Evolutionary conservation across 2,888 invertebrate genomes (phyloP).

Genomic region (Scrobipalpa atriplicella): DNA sequence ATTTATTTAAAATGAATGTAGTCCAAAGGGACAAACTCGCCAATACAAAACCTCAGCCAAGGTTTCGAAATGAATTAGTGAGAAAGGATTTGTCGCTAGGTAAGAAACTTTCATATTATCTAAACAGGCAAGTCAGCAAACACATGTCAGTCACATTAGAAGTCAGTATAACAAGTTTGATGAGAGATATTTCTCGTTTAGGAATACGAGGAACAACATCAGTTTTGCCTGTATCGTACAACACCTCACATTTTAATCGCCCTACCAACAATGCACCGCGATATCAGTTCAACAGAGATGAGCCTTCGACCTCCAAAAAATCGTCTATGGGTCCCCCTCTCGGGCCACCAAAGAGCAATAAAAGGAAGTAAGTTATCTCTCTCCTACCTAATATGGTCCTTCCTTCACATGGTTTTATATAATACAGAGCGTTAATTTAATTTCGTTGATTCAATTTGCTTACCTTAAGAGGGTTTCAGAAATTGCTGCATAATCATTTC

Average conservation of each 20-base stretch:
- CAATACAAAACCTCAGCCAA: slow-evolving; percentile 44
- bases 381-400: no score
- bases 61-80: slow-evolving; percentile 58
- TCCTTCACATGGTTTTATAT: no score
- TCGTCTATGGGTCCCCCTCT: slow-evolving; percentile 70
- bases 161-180: neutral
- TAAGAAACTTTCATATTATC: no score
- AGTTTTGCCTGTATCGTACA: slow-evolving; percentile 48
- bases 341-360: slow-evolving; percentile 56
- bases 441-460: no score
- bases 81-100: slow-evolving; percentile 61
- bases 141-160: neutral
- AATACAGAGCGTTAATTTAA: no score
- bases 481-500: no score
- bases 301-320: slow-evolving; percentile 42
- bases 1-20: slow-evolving; percentile 62
- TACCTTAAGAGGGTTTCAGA: no score
- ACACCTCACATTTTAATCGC: slow-evolving; percentile 41
- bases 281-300: slow-evolving; percentile 61
- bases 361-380: slow-evolving; percentile 61
- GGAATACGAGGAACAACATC: slow-evolving; percentile 60
- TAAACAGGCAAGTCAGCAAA: no score
- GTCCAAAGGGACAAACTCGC: slow-evolving; percentile 57
- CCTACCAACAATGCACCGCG: slow-evolving; percentile 54
- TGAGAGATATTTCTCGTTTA: slow-evolving; percentile 34